These are phyloP conservation scores for Campaea margaritaria DNA, from an alignment of 2,888 invertebrate genomes.

Conservation along the genomic window DNA sequence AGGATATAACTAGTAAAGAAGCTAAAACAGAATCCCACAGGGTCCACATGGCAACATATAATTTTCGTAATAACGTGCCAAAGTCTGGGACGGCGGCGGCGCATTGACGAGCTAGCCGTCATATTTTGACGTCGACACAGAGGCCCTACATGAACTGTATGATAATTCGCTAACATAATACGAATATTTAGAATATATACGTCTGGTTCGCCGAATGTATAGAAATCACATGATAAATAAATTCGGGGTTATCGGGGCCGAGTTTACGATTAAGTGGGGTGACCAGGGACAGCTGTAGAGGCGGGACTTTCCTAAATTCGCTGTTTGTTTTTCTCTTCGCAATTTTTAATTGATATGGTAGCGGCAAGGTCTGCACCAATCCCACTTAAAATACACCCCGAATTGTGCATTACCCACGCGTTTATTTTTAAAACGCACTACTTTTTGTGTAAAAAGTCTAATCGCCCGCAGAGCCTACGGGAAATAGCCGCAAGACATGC, in stretches of 20 bases:
- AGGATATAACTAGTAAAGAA: too few species aligned
- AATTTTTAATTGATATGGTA: too few species aligned
- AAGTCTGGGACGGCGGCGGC: neutral
- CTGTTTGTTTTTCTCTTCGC: too few species aligned
- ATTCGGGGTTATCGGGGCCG: slow-evolving; percentile 80
- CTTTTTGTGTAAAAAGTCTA: too few species aligned
- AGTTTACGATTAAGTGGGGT: slow-evolving; percentile 59
- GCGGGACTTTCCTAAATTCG: slow-evolving; percentile 8
- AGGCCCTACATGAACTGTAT: slow-evolving; percentile 20
- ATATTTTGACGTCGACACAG: slow-evolving; percentile 5
- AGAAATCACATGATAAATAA: slow-evolving; percentile 77
- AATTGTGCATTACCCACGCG: too few species aligned
- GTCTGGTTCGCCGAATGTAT: slow-evolving; percentile 56
- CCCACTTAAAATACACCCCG: too few species aligned
- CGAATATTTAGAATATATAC: slow-evolving; percentile 38
- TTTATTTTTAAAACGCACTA: too few species aligned
- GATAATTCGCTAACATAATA: slow-evolving; percentile 43
- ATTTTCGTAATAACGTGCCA: neutral
- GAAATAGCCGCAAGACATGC: too few species aligned
- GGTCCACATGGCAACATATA: too few species aligned
- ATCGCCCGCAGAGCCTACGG: too few species aligned
- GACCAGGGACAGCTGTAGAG: slow-evolving; percentile 48
- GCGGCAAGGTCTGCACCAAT: too few species aligned
- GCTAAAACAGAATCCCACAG: too few species aligned
- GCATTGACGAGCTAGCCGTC: slow-evolving; percentile 1